phyloP scores from a whole-genome alignment of 2,113 vertebrate species.

The Macquaria ambigua region DNA sequence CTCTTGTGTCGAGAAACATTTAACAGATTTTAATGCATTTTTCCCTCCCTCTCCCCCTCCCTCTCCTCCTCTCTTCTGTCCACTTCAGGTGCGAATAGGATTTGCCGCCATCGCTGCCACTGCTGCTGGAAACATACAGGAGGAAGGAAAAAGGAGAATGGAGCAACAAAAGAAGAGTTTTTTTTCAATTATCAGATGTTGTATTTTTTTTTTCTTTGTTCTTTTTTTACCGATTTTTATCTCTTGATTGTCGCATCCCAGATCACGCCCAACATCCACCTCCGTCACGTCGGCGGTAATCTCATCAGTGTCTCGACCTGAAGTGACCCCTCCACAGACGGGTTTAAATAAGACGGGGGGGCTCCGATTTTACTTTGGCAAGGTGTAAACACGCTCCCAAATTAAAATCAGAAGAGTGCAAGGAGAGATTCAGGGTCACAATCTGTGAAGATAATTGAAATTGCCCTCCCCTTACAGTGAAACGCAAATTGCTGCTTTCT shows the following conservation, averaged over 20 bases:
- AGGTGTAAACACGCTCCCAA: background rate
- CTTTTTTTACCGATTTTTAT: slow-evolving; percentile 40
- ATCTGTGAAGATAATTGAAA: slow-evolving; percentile 59
- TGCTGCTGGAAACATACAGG: slow-evolving; percentile 64
- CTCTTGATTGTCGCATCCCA: slow-evolving; percentile 64
- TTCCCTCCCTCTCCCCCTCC: background rate
- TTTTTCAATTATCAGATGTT: slow-evolving; percentile 40
- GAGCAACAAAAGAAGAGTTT: slow-evolving; percentile 47
- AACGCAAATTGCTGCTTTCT: slow-evolving; percentile 17
- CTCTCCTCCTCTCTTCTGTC: background rate
- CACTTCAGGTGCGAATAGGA: slow-evolving; percentile 50
- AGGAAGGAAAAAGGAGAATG: slow-evolving; percentile 47
- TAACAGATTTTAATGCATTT: slow-evolving; percentile 42
- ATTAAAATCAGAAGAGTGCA: slow-evolving; percentile 30
- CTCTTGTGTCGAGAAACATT: slow-evolving; percentile 8
- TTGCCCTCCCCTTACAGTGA: background rate
- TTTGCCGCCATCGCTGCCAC: slow-evolving; percentile 8
- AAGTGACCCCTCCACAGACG: background rate
- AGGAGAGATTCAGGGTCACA: slow-evolving; percentile 42
- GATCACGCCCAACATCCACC: slow-evolving; percentile 60
- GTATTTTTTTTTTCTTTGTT: slow-evolving; percentile 8
- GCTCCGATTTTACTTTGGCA: slow-evolving; percentile 9
- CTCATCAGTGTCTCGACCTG: slow-evolving; percentile 1
- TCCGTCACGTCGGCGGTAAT: slow-evolving; percentile 9
- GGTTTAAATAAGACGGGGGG: background rate